A percentile compares a stretch with the other conserved stretches of the same genome.
Evolutionary conservation across 2,113 vertebrate genomes (phyloP).

Genomic region (Mirza zaza): DNA sequence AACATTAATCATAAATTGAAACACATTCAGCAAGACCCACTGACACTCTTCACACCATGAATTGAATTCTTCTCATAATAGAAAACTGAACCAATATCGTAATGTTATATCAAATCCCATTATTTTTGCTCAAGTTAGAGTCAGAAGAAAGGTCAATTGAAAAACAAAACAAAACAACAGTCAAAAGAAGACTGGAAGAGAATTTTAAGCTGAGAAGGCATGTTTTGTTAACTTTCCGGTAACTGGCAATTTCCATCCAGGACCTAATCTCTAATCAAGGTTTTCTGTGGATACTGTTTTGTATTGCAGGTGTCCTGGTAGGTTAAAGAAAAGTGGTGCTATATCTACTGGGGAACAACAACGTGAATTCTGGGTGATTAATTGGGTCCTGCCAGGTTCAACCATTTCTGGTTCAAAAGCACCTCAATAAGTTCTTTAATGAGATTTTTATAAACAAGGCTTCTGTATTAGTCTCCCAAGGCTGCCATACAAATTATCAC

Average conservation of each 20-base stretch:
- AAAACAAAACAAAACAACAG: conserved; percentile 41
- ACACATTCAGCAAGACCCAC: neutral
- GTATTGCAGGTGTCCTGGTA: neutral
- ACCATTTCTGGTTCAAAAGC: neutral
- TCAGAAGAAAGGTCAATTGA: conserved; percentile 50
- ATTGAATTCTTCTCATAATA: conserved; percentile 28
- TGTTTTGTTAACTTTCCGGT: neutral
- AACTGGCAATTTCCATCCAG: neutral
- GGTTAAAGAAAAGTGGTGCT: neutral
- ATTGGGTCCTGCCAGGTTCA: neutral
- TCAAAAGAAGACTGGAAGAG: neutral
- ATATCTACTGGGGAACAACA: neutral
- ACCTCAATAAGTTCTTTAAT: neutral
- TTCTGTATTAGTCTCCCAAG: neutral
- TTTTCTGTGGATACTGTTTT: neutral
- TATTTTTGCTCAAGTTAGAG: conserved; percentile 66
- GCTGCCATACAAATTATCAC: neutral
- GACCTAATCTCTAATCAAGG: neutral
- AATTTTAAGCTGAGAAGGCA: neutral
- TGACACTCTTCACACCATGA: neutral
- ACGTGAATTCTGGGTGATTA: neutral
- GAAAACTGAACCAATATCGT: conserved; percentile 52
- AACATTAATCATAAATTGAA: conserved; percentile 7
- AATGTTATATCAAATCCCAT: conserved; percentile 41
- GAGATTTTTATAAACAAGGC: neutral